phyloP scores from a whole-genome alignment of 2,113 vertebrate species.

The Forbesichthys agassizii region DNA sequence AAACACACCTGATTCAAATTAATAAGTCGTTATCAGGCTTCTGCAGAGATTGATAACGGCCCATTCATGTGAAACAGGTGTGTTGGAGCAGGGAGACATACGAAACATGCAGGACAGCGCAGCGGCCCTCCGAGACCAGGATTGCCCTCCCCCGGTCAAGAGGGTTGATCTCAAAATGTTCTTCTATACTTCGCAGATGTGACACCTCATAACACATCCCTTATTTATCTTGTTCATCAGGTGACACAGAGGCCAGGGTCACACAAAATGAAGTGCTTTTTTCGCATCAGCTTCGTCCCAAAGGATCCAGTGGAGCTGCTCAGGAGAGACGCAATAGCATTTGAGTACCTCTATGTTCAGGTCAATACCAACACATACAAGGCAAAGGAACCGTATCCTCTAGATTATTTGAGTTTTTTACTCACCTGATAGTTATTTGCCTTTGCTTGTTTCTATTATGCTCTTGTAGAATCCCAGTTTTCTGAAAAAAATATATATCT shows the following conservation, averaged over 20 bases:
- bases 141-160: no score
- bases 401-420: background rate
- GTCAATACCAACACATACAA: constrained; percentile 65
- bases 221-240: constrained; percentile 57
- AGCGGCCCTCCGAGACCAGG: no score
- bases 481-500: background rate
- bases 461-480: background rate
- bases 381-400: background rate
- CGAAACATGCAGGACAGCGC: no score
- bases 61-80: no score
- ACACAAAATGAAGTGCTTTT: constrained; percentile 98
- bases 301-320: constrained; percentile 97
- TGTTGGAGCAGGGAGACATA: no score
- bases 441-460: constrained; percentile 1
- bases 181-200: background rate
- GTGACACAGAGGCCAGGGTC: constrained; percentile 97
- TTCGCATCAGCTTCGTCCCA: constrained; percentile 96
- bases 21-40: no score
- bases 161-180: background rate
- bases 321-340: constrained; percentile 92
- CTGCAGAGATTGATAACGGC: no score
- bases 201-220: no score
- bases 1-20: no score
- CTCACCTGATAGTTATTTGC: background rate
- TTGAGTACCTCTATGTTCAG: constrained; percentile 98